Base-by-base conservation (phyloP, 2,797 vertebrate species). In the Triplophysa bombifrons region DNA sequence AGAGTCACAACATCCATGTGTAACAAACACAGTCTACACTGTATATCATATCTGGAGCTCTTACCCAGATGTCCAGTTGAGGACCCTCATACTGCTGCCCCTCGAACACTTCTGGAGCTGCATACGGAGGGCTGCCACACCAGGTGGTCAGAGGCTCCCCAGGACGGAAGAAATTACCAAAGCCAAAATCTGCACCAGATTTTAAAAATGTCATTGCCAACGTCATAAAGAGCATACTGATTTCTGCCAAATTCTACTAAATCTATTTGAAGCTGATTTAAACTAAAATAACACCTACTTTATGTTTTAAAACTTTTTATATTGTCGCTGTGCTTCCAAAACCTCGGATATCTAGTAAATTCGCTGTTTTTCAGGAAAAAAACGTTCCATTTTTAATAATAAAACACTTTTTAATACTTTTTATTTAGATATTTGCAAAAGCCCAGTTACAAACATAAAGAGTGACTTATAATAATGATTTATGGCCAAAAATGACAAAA, bases 51-150 rank as follows among this genome's bases (percentile, higher is more conserved):
- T 20, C 10, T 16, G 8, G 30, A 14, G 20, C 3, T 72, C 88
- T 87, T 94, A 99, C 98, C 98, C 98, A 99, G 85, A 99, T 98
- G 88, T 99, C 98, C 87, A 99, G 94, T 91, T 98, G 97, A 17
- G 98, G 98, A 73, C 98, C 98, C 90, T 99, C 98, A 17, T 99
- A 99, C 78, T 98, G 96, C 83, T 97, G 98, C 14, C 98, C 98
- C 88, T 99, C 98, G 70, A 99, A 99, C 58, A 99, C 97, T 82
- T 99, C 98, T 0, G 98, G 98, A 84, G 98, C 98, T 44, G 98
- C 98, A 0, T 99, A 99, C 0, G 98, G 97, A 5, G 98, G 98
- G 88, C 98, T 99, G 75, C 98, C 98, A 58, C 98, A 99, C 97
- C 97, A 99, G 0, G 98, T 99, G 3, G 95, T 93, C 88, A 99